Base-by-base conservation (phyloP, 2,888 invertebrate species). In the Erebia aethiops region DNA sequence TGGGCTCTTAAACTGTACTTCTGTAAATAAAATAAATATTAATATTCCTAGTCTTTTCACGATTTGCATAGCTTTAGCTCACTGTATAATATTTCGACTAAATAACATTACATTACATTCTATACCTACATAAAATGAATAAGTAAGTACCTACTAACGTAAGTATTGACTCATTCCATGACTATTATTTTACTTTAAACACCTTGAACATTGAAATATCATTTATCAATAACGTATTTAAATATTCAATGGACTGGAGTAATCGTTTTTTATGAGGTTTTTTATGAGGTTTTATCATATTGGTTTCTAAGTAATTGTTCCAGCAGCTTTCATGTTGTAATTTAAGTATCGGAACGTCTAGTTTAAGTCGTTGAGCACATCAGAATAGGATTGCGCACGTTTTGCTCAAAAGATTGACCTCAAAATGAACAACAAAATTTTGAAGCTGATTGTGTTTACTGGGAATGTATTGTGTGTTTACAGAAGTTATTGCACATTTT, bases 401-500 rank as follows among this genome's bases (percentile, higher is more conserved):
- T n/a, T 35, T 35, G 35, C 7, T 35, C 7, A 52, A 10, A 2
- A 52, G 54, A 41, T 41, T 58, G 1, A 11, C 57, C 11, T 67
- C 26, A 54, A 58, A 41, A 74, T 74, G 71, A 57, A 51, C 21
- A 63, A 68, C 49, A 63, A 60, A 67, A 5, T 72, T 65, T 41
- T 75, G 46, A 70, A 71, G 67, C 21, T 73, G 2, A n/a, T 76
- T 35, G 9, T 74, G 5, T 10, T 67, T 11, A 16, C 71, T 4
- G 75, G 75, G 63, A 74, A 74, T 61, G 13, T 74, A 14, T 9
- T 76, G 4, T 69, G 76, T 41, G 11, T 77, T 8, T 73, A 73
- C 65, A 73, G 76, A 71, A 75, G 73, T 57, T 71, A 60, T 21
- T 60, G 43, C 2, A 68, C 56, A 9, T 61, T 73, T 51, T 64